Evolutionary conservation across 2,888 invertebrate species (phyloP), one percentile per base, ranked within the genome.

Genomic region (Acanthosepion lycidas): DNA sequence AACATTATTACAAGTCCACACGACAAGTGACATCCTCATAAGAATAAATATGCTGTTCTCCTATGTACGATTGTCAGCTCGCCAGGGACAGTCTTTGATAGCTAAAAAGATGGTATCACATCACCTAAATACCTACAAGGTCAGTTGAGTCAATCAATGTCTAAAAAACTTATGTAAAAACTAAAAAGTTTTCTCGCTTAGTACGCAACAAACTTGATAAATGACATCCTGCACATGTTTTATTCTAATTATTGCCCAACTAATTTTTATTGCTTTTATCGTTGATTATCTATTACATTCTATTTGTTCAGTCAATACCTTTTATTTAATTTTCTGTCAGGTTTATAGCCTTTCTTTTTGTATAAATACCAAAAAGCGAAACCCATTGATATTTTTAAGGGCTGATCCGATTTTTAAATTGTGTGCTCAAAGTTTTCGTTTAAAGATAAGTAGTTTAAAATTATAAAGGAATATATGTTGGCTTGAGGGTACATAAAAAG

Each of bases 111-210:
- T 28, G 8, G 93, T 33, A 18, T 78, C 78, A 12, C 78, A 78
- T 78, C 78, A 18, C n/a, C 78, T 33, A 33, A 78, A 78, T 78
- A 78, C 0, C 33, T 78, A 78, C 78, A 78, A 78, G 78, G 78
- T 78, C 93, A 51, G 55, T 33, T n/a, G 53, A 42, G 64, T 94
- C 55, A 94, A 53, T 94, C 55, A 94, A 53, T 78, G 94, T 78
- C n/a, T 91, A 91, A 91, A 91, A 91, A 9, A 28, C 48, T 92
- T 48, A 92, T 26, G 15, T 94, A 59, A 48, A n/a, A 26, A 8
- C 51, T 20, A 55, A 42, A 51, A 51, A 15, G 51, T 15, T 15
- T 51, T 6, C 4, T 59, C 18, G n/a, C 15, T n/a, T n/a, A n/a
- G 12, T 15, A 78, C 42, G 78, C 9, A 78, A 78, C 78, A 78